A percentile compares a stretch with the other conserved stretches of the same genome.
These are phyloP conservation scores for Rhopilema esculentum DNA, from an alignment of 30 jellyfish, hydroid and myxozoan genomes.

Conservation along the genomic window DNA sequence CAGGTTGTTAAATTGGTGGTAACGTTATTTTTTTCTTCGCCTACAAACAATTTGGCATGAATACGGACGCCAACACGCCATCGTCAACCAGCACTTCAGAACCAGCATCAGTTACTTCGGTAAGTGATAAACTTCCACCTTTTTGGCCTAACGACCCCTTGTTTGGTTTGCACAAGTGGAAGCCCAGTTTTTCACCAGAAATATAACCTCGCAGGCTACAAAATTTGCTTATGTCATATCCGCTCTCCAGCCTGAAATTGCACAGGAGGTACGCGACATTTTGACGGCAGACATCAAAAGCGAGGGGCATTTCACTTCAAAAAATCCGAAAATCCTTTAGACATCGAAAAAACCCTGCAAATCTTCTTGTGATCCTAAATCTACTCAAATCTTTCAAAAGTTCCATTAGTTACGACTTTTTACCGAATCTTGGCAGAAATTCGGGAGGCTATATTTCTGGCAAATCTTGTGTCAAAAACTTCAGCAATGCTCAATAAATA, in stretches of 20 bases:
- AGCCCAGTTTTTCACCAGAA: conserved; percentile 14
- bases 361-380: no score
- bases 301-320: no score
- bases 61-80: conserved; percentile 1
- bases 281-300: no score
- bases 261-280: conserved; percentile 4
- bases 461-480: no score
- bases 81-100: not conserved
- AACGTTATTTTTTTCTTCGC: not conserved
- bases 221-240: conserved; percentile 9
- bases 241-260: not conserved
- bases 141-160: conserved; percentile 46
- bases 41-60: not conserved
- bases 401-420: no score
- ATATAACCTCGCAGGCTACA: conserved; percentile 2
- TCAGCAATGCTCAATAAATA: no score
- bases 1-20: not conserved
- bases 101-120: conserved; percentile 9
- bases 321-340: no score
- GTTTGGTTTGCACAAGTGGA: conserved; percentile 34
- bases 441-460: no score
- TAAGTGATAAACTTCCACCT: conserved; percentile 22
- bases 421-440: no score
- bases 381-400: not conserved
- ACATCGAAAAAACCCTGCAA: no score